phyloP scores from a whole-genome alignment of 1,140 invertebrate genomes.

The Drosophila lacteicornis region DNA sequence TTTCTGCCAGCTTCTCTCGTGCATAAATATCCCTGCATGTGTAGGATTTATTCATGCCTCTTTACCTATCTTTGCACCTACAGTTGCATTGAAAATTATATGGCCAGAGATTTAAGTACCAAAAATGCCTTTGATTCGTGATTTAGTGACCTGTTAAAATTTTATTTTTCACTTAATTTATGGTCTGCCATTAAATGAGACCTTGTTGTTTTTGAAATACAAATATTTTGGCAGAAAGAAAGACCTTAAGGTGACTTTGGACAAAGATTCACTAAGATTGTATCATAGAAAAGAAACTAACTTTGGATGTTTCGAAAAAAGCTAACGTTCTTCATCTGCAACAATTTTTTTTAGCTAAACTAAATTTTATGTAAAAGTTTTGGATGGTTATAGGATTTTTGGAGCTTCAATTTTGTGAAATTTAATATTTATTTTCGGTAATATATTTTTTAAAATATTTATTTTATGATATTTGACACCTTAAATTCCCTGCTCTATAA shows the following conservation, averaged over 20 bases:
- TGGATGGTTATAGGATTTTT: too few relatives aligned
- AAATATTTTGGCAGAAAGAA: not conserved
- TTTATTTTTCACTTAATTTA: not conserved
- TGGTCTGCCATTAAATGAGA: not conserved
- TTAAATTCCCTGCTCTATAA: constrained; percentile 5
- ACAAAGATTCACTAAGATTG: not conserved
- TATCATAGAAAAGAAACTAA: not conserved
- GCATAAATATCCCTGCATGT: constrained; percentile 39
- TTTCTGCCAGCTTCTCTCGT: constrained; percentile 46
- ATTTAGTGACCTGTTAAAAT: constrained; percentile 1
- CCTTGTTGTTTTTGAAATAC: too few relatives aligned
- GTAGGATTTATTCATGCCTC: constrained; percentile 70
- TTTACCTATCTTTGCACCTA: constrained; percentile 22
- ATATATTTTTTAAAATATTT: not conserved
- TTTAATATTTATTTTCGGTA: too few relatives aligned
- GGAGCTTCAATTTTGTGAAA: too few relatives aligned
- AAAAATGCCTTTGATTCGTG: not conserved
- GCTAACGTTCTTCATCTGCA: too few relatives aligned
- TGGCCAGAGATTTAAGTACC: not conserved
- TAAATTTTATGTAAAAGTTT: too few relatives aligned
- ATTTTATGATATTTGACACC: not conserved
- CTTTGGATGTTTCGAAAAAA: not conserved
- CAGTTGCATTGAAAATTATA: constrained; percentile 11
- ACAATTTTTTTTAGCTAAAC: too few relatives aligned
- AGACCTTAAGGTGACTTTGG: not conserved